Conservation (phyloP, 1,140 invertebrate species). For the Nymphalis io region DNA sequence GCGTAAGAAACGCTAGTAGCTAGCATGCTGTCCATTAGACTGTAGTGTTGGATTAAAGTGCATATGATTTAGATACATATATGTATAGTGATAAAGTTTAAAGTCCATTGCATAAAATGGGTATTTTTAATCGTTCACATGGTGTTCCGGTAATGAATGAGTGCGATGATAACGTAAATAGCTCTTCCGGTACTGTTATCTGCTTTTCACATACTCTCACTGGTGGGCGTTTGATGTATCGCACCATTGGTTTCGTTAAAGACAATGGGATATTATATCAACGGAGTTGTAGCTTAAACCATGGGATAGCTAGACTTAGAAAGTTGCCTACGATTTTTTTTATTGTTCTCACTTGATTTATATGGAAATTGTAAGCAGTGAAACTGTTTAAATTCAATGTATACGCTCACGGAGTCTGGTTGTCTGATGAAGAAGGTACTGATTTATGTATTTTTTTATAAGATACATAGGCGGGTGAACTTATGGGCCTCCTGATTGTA, state of each 20-base stretch:
- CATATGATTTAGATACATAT: constrained; percentile 9
- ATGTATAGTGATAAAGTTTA: background rate
- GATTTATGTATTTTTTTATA: too few species aligned
- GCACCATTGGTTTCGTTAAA: constrained; percentile 7
- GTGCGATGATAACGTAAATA: constrained; percentile 33
- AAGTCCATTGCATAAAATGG: background rate
- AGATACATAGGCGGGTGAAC: too few species aligned
- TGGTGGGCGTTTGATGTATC: constrained; percentile 23
- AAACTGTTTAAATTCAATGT: too few species aligned
- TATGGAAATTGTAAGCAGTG: too few species aligned
- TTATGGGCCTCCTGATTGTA: too few species aligned
- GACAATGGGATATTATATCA: constrained; percentile 2
- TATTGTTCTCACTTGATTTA: too few species aligned
- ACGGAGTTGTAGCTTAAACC: background rate
- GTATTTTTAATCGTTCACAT: constrained; percentile 5
- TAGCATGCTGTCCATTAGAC: constrained; percentile 2
- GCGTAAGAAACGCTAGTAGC: constrained; percentile 25
- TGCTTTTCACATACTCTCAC: constrained; percentile 11
- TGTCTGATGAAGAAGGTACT: too few species aligned
- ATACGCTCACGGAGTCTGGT: too few species aligned
- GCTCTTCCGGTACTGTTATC: constrained; percentile 26
- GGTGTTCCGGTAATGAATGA: constrained; percentile 28
- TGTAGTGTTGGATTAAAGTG: background rate
- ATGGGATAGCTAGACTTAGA: background rate
- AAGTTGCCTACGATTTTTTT: too few species aligned